These are phyloP conservation scores for Cataglyphis albicans DNA, from an alignment of 2,888 invertebrate genomes.

Conservation along the genomic window DNA sequence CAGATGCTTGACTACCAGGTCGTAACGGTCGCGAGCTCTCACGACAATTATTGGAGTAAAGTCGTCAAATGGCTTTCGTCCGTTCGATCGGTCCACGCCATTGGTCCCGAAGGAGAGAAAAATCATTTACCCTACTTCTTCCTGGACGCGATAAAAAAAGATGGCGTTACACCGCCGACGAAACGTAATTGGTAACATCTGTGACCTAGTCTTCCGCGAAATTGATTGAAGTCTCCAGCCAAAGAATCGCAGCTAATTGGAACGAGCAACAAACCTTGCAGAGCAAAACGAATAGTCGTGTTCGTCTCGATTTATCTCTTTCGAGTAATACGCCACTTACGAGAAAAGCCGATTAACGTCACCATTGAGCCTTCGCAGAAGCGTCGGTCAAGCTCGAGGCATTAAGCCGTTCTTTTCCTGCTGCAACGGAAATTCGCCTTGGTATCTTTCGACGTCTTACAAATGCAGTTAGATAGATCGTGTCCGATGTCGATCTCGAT, in stretches of 20 bases:
- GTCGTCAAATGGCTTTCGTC: constrained; percentile 77
- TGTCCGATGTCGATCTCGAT: constrained; percentile 12
- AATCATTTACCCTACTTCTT: constrained; percentile 74
- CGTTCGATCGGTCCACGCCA: constrained; percentile 70
- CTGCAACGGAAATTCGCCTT: constrained; percentile 31
- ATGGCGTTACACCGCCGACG: constrained; percentile 74
- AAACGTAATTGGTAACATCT: constrained; percentile 82
- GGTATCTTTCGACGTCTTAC: constrained; percentile 22
- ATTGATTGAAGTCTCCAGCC: constrained; percentile 79
- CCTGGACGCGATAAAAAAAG: constrained; percentile 73
- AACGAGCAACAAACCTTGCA: constrained; percentile 73
- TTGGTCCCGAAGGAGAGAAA: constrained; percentile 70
- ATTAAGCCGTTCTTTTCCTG: constrained; percentile 35
- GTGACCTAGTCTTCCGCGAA: constrained; percentile 80
- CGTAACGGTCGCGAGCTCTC: constrained; percentile 71
- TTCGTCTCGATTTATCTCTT: constrained; percentile 67
- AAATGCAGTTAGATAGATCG: background rate
- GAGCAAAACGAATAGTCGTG: constrained; percentile 62
- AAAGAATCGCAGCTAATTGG: constrained; percentile 77
- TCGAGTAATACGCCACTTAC: constrained; percentile 55
- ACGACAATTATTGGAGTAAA: constrained; percentile 78
- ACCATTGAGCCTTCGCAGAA: constrained; percentile 44
- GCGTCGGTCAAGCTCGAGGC: constrained; percentile 28
- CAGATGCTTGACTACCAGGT: constrained; percentile 61
- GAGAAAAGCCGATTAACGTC: constrained; percentile 56